A percentile compares a stretch with the other conserved stretches of the same genome.
These are phyloP conservation scores for Vanessa atalanta DNA, from an alignment of 1,140 invertebrate species.

Conservation along the genomic window DNA sequence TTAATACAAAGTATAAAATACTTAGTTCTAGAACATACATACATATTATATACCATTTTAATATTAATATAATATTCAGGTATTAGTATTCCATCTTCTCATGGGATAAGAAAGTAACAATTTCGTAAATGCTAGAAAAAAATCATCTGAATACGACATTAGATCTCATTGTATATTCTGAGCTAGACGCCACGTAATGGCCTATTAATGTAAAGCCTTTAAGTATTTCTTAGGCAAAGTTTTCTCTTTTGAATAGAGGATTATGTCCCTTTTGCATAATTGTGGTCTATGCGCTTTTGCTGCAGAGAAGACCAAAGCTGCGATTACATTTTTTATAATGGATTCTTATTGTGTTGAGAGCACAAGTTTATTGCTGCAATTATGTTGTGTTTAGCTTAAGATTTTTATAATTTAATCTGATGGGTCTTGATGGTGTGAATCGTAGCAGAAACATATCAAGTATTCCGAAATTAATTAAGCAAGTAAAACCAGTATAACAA, in stretches of 20 bases:
- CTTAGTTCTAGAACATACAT: too few relatives aligned
- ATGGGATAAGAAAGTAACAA: not conserved
- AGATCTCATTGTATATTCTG: conserved; percentile 22
- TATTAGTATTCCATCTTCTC: not conserved
- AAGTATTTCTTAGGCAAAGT: conserved; percentile 16
- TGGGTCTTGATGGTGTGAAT: too few relatives aligned
- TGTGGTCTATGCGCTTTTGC: not conserved
- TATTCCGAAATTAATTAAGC: too few relatives aligned
- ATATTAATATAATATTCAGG: not conserved
- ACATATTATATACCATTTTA: too few relatives aligned
- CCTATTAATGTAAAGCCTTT: conserved; percentile 23
- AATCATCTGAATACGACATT: not conserved
- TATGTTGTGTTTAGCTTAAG: too few relatives aligned
- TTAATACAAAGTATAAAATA: too few relatives aligned
- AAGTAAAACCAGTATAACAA: too few relatives aligned
- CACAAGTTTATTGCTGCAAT: too few relatives aligned
- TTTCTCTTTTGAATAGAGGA: conserved; percentile 11
- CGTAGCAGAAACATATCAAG: too few relatives aligned
- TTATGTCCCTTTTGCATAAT: conserved; percentile 10
- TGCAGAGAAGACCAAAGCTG: not conserved
- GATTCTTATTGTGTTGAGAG: too few relatives aligned
- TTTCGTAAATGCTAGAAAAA: not conserved
- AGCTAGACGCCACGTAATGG: conserved; percentile 5
- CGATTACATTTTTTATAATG: not conserved
- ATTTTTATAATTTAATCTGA: too few relatives aligned